phyloP scores from a whole-genome alignment of 1,140 invertebrate genomes.

The Drosophila seguyi region DNA sequence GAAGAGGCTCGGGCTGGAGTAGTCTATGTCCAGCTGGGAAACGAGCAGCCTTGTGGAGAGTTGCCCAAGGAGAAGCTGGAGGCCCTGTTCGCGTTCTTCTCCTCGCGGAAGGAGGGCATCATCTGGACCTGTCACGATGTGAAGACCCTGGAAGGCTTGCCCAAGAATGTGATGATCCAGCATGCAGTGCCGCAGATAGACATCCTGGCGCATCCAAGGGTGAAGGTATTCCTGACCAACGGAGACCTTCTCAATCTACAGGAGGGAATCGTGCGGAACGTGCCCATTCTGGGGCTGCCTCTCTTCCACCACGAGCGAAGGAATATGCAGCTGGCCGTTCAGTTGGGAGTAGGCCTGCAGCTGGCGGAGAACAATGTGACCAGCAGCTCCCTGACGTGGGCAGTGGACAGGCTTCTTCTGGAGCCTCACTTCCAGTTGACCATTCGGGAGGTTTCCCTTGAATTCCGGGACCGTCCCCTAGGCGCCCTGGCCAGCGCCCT shows the following conservation, averaged over 20 bases:
- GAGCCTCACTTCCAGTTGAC: constrained; percentile 70
- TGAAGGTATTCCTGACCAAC: constrained; percentile 86
- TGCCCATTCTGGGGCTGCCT: constrained; percentile 87
- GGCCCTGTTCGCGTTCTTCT: constrained; percentile 83
- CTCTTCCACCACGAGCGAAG: constrained; percentile 83
- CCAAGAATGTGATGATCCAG: constrained; percentile 85
- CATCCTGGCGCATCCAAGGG: constrained; percentile 86
- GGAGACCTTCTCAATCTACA: constrained; percentile 86
- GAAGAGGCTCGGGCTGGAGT: constrained; percentile 86
- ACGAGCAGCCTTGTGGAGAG: constrained; percentile 69
- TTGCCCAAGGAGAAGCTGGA: constrained; percentile 73
- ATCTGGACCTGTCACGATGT: constrained; percentile 86
- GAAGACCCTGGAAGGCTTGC: constrained; percentile 70
- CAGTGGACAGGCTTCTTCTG: constrained; percentile 57
- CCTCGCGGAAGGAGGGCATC: constrained; percentile 85
- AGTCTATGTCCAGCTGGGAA: constrained; percentile 87
- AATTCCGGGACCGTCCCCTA: constrained; percentile 87
- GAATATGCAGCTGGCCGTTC: constrained; percentile 83
- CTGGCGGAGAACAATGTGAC: constrained; percentile 69
- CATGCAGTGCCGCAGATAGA: constrained; percentile 87
- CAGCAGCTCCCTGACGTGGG: constrained; percentile 64
- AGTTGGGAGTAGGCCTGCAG: constrained; percentile 60
- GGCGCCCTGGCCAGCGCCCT: constrained; percentile 87
- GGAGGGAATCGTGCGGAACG: constrained; percentile 86
- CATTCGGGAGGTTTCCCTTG: constrained; percentile 85